Conservation (phyloP, 2,113 vertebrate genomes). For the Orycteropus afer region DNA sequence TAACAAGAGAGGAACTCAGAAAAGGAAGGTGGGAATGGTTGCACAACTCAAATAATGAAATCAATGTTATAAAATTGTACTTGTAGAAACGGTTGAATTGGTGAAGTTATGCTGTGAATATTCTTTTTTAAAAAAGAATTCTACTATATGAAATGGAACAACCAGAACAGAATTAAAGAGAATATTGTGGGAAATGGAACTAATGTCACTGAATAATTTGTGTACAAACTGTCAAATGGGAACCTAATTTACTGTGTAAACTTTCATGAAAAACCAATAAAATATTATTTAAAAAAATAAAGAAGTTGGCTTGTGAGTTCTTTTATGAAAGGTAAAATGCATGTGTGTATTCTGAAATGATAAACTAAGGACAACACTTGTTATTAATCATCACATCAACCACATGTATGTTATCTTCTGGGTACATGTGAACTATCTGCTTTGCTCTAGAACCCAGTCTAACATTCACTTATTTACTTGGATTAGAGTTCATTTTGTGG, state of each 20-base stretch:
- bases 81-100: neutral
- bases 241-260: neutral
- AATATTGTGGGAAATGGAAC: neutral
- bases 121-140: neutral
- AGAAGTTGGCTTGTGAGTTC: neutral
- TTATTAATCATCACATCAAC: neutral
- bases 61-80: neutral
- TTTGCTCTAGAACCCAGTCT: neutral
- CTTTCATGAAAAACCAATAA: neutral
- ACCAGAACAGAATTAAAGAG: neutral
- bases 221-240: neutral
- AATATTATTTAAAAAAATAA: neutral
- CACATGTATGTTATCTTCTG: neutral
- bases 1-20: neutral
- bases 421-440: neutral
- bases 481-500: conserved; percentile 17
- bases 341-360: neutral
- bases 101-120: neutral
- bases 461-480: neutral
- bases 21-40: neutral
- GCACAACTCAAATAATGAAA: neutral
- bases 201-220: neutral
- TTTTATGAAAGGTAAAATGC: neutral
- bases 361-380: neutral
- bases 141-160: neutral